Evolutionary conservation across 1,140 invertebrate species (phyloP).

Genomic region (Nylanderia fulva): DNA sequence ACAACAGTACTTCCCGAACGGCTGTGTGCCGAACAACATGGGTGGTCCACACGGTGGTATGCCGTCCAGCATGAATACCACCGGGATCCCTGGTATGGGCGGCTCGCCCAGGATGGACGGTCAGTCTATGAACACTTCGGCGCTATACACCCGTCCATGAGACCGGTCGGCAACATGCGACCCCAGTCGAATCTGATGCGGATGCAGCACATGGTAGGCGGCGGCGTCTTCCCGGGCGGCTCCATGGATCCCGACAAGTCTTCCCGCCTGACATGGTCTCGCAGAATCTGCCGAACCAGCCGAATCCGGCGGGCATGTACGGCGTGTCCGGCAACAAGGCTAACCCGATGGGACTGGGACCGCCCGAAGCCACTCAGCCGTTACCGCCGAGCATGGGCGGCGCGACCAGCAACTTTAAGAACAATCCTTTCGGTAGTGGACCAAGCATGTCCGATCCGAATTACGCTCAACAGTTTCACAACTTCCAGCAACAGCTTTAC

Average conservation of each 20-base stretch:
- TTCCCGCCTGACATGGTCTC: constrained; percentile 84
- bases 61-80: constrained; percentile 83
- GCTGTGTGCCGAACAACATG: constrained; percentile 82
- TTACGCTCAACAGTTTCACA: constrained; percentile 97
- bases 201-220: constrained; percentile 87
- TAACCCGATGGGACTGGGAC: constrained; percentile 86
- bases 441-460: constrained; percentile 95
- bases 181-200: constrained; percentile 85
- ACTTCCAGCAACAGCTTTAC: constrained; percentile 97
- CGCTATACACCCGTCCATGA: constrained; percentile 83
- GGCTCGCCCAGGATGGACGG: constrained; percentile 78
- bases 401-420: constrained; percentile 90
- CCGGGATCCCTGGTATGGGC: constrained; percentile 76
- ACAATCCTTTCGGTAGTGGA: constrained; percentile 92
- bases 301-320: constrained; percentile 86
- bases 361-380: constrained; percentile 89
- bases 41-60: constrained; percentile 81
- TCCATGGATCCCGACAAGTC: constrained; percentile 85
- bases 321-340: constrained; percentile 84
- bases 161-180: constrained; percentile 82
- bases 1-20: constrained; percentile 91
- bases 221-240: constrained; percentile 84
- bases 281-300: constrained; percentile 79
- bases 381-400: constrained; percentile 93
- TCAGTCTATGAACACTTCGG: constrained; percentile 78